These are phyloP conservation scores for Eupristina koningsbergeri DNA, from an alignment of 1,140 invertebrate species.

Conservation along the genomic window DNA sequence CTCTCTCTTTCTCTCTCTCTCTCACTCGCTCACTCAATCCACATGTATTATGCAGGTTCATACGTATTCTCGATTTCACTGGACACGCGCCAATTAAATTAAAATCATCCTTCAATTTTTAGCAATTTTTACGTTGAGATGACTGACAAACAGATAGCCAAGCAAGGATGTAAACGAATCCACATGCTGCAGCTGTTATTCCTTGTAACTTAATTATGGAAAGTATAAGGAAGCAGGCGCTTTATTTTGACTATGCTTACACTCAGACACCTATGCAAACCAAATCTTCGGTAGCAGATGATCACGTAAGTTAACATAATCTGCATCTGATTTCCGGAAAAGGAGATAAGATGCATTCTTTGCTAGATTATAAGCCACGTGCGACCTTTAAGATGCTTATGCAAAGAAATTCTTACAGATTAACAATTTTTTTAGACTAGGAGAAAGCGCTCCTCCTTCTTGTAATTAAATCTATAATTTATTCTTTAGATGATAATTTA, in stretches of 20 bases:
- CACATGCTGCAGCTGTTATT: conserved; percentile 16
- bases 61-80: conserved; percentile 6
- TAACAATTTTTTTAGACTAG: no score
- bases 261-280: no score
- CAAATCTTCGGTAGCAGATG: background rate
- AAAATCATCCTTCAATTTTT: background rate
- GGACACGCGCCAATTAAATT: conserved; percentile 29
- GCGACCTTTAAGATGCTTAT: no score
- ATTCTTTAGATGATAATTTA: no score
- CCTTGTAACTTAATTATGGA: background rate
- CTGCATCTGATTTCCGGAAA: no score
- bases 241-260: background rate
- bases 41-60: no score
- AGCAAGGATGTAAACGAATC: background rate
- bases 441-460: no score
- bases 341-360: background rate
- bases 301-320: background rate
- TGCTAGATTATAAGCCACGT: no score
- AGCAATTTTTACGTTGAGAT: conserved; percentile 3
- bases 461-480: no score
- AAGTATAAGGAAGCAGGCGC: background rate
- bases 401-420: no score
- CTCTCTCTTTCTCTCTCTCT: background rate
- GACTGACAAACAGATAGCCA: conserved; percentile 10
- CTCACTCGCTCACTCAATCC: no score